Conservation (phyloP, 92 coral and sea anemone species). For the Epizoanthus stellaris region DNA sequence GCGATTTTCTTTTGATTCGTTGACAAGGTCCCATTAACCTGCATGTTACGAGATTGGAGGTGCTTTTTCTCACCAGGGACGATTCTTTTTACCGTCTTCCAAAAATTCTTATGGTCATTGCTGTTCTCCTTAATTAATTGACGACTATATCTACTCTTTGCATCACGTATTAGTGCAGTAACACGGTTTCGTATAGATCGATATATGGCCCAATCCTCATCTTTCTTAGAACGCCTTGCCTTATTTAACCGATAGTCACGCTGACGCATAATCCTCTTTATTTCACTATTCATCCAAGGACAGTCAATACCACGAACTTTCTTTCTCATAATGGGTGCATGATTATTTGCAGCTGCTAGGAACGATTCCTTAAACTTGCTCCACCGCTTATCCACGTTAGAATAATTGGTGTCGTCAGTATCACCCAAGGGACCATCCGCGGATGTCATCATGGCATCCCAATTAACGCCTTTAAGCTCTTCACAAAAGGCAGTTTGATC, state of each 20-base stretch:
- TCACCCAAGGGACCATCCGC: background rate
- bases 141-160: conserved; percentile 13
- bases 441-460: background rate
- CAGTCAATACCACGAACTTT: conserved; percentile 30
- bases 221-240: conserved; percentile 37
- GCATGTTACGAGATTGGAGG: background rate
- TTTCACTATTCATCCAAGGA: conserved; percentile 52
- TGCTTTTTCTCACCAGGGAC: conserved; percentile 29
- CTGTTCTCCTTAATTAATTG: conserved; percentile 8
- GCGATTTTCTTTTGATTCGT: conserved; percentile 33
- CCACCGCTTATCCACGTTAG: conserved; percentile 20
- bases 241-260: conserved; percentile 33
- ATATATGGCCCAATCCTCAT: conserved; percentile 17
- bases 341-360: background rate
- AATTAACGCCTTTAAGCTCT: background rate
- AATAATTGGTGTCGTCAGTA: background rate
- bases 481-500: conserved; percentile 1
- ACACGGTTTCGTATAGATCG: conserved; percentile 32
- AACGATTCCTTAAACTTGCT: conserved; percentile 21
- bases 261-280: conserved; percentile 12
- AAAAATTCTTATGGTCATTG: background rate
- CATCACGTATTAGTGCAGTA: background rate
- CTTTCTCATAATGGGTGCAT: conserved; percentile 18
- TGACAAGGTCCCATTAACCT: conserved; percentile 4
- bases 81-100: conserved; percentile 14